Evolutionary conservation across 2,888 invertebrate genomes (phyloP).

Genomic region (Perizoma flavofasciatum): DNA sequence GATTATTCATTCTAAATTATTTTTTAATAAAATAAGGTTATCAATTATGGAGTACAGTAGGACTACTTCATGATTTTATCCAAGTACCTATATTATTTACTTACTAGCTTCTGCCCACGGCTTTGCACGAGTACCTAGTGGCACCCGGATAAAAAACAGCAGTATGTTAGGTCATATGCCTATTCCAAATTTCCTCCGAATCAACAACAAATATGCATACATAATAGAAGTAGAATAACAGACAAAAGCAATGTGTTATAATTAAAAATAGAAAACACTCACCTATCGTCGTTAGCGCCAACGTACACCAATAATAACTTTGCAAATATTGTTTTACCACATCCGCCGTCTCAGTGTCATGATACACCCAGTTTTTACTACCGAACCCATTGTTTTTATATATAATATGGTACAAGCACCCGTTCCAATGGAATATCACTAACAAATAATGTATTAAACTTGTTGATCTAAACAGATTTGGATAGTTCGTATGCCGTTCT

Average conservation of each 20-base stretch:
- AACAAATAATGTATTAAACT: slow-evolving; percentile 97
- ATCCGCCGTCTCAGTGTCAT: slow-evolving; percentile 93
- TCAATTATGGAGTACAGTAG: too few species aligned
- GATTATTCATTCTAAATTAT: too few species aligned
- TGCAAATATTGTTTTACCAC: slow-evolving; percentile 97
- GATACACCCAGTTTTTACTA: slow-evolving; percentile 96
- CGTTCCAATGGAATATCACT: slow-evolving; percentile 99
- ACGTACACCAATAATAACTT: slow-evolving; percentile 99
- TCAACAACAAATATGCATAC: too few species aligned
- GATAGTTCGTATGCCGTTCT: slow-evolving; percentile 99
- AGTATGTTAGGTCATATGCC: too few species aligned
- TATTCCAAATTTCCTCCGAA: too few species aligned
- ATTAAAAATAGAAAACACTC: slow-evolving; percentile 54
- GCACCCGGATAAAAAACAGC: too few species aligned
- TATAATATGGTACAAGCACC: slow-evolving; percentile 98
- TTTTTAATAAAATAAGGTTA: too few species aligned
- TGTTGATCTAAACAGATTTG: slow-evolving; percentile 96
- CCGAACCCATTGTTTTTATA: slow-evolving; percentile 98
- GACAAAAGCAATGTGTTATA: background rate
- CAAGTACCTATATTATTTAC: too few species aligned
- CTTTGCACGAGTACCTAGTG: too few species aligned
- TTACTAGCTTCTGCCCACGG: too few species aligned
- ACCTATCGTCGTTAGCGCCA: slow-evolving; percentile 97
- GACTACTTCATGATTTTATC: too few species aligned
- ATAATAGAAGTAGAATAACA: background rate